phyloP scores from a whole-genome alignment of 1,140 invertebrate species.

The Drosophila pectinifera region DNA sequence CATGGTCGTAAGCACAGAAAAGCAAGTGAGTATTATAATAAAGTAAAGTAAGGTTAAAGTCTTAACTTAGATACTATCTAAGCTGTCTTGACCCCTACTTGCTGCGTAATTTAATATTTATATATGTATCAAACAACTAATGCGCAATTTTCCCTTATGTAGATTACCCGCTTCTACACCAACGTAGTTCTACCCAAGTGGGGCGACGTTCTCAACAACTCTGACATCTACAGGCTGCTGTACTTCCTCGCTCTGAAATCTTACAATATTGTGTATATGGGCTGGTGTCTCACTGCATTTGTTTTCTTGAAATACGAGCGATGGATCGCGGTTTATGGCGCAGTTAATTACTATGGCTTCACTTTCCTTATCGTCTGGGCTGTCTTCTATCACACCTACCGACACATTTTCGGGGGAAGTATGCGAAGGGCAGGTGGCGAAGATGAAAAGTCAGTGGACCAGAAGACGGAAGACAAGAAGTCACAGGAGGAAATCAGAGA shows the following conservation, averaged over 20 bases:
- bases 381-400: constrained; percentile 44
- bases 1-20: constrained; percentile 93
- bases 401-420: constrained; percentile 3
- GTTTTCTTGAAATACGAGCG: constrained; percentile 89
- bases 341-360: constrained; percentile 88
- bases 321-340: constrained; percentile 88
- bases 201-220: constrained; percentile 72
- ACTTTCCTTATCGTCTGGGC: constrained; percentile 88
- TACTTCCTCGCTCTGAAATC: constrained; percentile 89
- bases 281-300: constrained; percentile 94
- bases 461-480: background rate
- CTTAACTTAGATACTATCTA: too few relatives aligned
- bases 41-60: too few relatives aligned
- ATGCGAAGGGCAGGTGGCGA: constrained; percentile 6
- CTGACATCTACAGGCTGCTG: constrained; percentile 84
- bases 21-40: constrained; percentile 88
- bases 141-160: constrained; percentile 28
- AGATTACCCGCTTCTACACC: constrained; percentile 66
- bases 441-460: background rate
- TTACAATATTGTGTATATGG: constrained; percentile 93
- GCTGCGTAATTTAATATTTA: too few relatives aligned
- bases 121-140: background rate
- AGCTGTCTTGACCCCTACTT: too few relatives aligned
- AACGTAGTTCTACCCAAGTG: constrained; percentile 64
- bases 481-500: background rate